Conservation (phyloP, 2,113 vertebrate genomes). For the Pomatorhinus ruficollis region DNA sequence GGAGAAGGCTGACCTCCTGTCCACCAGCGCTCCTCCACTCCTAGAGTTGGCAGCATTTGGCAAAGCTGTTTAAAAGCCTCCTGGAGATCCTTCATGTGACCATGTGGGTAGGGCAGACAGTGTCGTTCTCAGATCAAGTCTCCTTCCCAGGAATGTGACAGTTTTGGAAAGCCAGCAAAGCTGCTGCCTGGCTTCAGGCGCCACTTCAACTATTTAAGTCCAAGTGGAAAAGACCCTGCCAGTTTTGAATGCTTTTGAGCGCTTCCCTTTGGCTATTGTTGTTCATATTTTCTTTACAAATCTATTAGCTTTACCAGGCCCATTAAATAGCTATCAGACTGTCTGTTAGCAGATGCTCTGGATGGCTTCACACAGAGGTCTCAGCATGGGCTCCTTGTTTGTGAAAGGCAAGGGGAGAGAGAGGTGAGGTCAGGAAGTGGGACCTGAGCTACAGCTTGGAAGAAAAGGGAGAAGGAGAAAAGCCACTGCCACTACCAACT, state of each 20-base stretch:
- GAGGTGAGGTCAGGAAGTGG: background rate
- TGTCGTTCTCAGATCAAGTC: background rate
- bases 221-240: background rate
- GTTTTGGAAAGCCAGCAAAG: background rate
- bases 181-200: background rate
- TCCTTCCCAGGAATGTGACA: background rate
- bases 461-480: background rate
- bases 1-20: background rate
- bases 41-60: background rate
- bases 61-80: background rate
- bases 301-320: slow-evolving; percentile 57
- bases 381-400: slow-evolving; percentile 19
- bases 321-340: slow-evolving; percentile 73
- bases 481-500: background rate
- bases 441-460: background rate
- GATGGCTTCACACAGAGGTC: slow-evolving; percentile 51
- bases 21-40: background rate
- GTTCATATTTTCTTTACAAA: slow-evolving; percentile 69
- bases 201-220: background rate
- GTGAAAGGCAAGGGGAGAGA: background rate
- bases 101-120: background rate
- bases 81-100: background rate
- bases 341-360: slow-evolving; percentile 68
- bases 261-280: slow-evolving; percentile 28
- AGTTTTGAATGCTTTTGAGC: slow-evolving; percentile 34